Base-by-base conservation (phyloP, 2,113 vertebrate genomes). In the Atrichornis clamosus region DNA sequence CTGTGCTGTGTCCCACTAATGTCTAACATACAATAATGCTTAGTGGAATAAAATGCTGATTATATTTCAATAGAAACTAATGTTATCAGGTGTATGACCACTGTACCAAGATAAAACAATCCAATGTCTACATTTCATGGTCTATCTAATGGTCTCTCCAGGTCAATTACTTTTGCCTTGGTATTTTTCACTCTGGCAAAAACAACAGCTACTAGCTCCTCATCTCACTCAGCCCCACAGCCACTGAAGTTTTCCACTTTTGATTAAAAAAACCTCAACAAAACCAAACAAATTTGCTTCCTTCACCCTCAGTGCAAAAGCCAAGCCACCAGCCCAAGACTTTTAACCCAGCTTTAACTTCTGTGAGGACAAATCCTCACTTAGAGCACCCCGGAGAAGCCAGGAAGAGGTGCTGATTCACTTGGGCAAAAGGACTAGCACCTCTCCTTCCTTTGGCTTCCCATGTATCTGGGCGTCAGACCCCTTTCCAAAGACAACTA, bases 1-100 rank as follows among this genome's bases (percentile, higher is more conserved):
- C 46, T 63, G 58, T 41, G 46, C 73, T 79, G n/a, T 23, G 58
- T 69, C 46, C 67, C 59, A 33, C 81, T 87, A 85, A 79, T 15
- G 7, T 44, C 65, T 87, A 85, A 76, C 37, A 76, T 28, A 69
- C 32, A 69, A 37, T 15, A 39, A 73, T n/a, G 78, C 55, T 83
- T 78, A 92, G 59, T n/a, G 49, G 77, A 85, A 91, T 95, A 90
- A 95, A 93, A 93, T 53, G 37, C 30, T 89, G 81, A 97, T 91
- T 94, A 39, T 60, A 60, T 84, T 95, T 90, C 87, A 91, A 77
- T 33, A 79, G 20, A 87, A 96, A 85, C 30, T 58, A 73, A 62
- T 89, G 50, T 67, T 85, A 91, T 79, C 81, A 91, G 81, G 81
- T 90, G 78, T 93, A 94, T 30, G 52, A 85, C 19, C 74, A 77